A percentile compares a stretch with the other conserved stretches of the same genome.
phyloP scores from a whole-genome alignment of 1,140 invertebrate species.

The Phenacoccus solenopsis region DNA sequence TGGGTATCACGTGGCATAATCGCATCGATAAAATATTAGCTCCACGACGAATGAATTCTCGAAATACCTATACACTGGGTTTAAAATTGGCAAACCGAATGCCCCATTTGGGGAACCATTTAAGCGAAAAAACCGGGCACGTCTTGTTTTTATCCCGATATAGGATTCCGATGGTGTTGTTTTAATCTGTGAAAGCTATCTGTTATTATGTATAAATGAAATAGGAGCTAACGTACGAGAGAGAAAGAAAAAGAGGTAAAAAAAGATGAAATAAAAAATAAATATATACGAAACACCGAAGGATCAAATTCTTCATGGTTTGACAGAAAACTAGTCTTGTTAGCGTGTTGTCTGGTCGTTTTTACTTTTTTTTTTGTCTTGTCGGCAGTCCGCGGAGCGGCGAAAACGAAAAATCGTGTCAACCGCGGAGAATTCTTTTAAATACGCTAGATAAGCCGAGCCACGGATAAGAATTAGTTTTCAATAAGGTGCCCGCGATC shows the following conservation, averaged over 20 bases:
- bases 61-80: too few species aligned
- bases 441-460: background rate
- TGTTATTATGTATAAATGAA: slow-evolving; percentile 18
- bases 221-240: background rate
- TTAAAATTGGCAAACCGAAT: too few species aligned
- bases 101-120: background rate
- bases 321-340: slow-evolving; percentile 14
- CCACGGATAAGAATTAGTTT: background rate
- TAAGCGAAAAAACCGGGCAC: background rate
- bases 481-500: too few species aligned
- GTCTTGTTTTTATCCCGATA: background rate
- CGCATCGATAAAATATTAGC: too few species aligned
- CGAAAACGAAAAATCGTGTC: background rate
- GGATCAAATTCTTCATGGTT: slow-evolving; percentile 15
- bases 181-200: slow-evolving; percentile 17
- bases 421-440: background rate
- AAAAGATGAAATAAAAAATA: background rate
- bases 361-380: slow-evolving; percentile 5
- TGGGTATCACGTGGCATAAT: too few species aligned
- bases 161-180: slow-evolving; percentile 14
- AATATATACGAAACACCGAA: background rate
- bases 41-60: background rate
- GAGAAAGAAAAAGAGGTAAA: background rate
- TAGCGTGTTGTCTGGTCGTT: slow-evolving; percentile 9
- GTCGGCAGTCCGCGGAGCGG: background rate